Percentiles rank a stretch among this genome's conserved stretches.
These are phyloP conservation scores for Pygoscelis antarcticus DNA, from an alignment of 2,113 vertebrate species.

Conservation along the genomic window DNA sequence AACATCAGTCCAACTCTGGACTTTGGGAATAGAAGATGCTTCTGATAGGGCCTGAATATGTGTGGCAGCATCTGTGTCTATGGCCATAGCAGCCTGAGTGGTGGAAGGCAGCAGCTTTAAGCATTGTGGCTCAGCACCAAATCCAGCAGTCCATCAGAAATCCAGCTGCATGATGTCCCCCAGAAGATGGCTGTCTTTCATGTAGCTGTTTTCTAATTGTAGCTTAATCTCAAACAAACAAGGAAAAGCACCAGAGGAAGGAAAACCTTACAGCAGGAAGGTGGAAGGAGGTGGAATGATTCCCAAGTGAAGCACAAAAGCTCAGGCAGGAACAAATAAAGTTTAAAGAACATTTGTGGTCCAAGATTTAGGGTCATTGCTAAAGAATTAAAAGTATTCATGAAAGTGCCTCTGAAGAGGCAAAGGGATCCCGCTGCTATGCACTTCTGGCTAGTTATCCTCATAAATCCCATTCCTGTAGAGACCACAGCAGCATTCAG, in stretches of 20 bases:
- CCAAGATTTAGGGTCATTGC: neutral
- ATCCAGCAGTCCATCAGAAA: neutral
- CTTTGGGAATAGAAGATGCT: neutral
- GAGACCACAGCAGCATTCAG: neutral
- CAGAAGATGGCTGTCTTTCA: neutral
- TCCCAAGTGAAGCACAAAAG: neutral
- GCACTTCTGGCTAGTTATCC: neutral
- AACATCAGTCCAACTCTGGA: neutral
- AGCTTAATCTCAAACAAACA: neutral
- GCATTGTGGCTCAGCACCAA: neutral
- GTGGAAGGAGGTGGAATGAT: neutral
- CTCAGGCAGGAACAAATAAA: neutral
- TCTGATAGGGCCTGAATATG: neutral
- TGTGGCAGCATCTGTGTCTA: neutral
- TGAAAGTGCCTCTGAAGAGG: neutral
- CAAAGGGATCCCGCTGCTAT: neutral
- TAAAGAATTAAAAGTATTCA: neutral
- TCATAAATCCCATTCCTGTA: neutral
- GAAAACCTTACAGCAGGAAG: neutral
- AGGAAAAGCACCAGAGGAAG: neutral
- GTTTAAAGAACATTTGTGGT: neutral
- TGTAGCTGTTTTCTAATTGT: neutral
- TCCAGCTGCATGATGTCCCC: neutral
- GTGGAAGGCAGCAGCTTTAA: neutral
- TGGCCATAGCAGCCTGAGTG: neutral